phyloP scores from a whole-genome alignment of 2,113 vertebrate genomes.

The Alethe diademata region DNA sequence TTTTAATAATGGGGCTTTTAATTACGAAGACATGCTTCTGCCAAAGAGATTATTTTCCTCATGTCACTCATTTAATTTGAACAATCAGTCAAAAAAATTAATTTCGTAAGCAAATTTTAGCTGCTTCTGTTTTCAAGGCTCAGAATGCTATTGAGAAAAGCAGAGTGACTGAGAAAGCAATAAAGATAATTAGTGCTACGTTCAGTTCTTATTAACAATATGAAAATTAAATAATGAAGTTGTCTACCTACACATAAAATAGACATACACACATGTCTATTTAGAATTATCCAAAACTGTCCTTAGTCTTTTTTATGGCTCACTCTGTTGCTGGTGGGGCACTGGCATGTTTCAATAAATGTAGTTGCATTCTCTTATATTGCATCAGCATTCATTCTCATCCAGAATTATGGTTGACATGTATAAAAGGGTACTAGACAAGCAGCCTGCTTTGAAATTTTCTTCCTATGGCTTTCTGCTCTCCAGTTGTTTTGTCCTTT shows the following conservation, averaged over 20 bases:
- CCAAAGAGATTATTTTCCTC: not conserved
- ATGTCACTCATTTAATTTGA: not conserved
- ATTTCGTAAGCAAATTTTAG: not conserved
- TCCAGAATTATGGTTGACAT: not conserved
- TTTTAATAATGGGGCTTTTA: not conserved
- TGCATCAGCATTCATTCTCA: not conserved
- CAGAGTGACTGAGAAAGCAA: not conserved
- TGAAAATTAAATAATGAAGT: not conserved
- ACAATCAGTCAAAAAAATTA: not conserved
- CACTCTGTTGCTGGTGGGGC: not conserved
- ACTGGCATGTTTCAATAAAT: not conserved
- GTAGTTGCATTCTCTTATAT: not conserved
- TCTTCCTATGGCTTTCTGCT: not conserved
- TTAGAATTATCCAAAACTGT: not conserved
- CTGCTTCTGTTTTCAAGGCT: not conserved
- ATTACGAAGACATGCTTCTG: not conserved
- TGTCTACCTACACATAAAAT: not conserved
- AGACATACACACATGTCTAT: not conserved
- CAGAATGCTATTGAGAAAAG: not conserved
- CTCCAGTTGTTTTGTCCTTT: not conserved
- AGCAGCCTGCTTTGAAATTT: not conserved
- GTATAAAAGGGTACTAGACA: not conserved
- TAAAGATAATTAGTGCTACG: not conserved
- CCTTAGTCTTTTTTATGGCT: not conserved
- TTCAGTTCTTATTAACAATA: not conserved